Conservation (phyloP, 2,888 invertebrate genomes). For the Ypsolopha scabrella region DNA sequence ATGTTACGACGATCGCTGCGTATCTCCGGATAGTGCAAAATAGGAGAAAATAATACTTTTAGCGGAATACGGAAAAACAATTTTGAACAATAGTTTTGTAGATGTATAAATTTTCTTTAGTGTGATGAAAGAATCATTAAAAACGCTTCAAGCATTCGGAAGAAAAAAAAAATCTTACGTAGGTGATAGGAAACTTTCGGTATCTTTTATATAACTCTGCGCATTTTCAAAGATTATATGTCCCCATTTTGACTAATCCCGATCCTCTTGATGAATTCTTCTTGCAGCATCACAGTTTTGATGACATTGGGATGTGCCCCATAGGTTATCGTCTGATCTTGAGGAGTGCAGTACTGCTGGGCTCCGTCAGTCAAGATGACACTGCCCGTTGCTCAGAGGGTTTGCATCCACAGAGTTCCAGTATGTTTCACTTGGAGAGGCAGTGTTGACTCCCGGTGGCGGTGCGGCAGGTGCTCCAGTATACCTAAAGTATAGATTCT, state of each 20-base stretch:
- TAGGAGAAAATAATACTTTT: too few species aligned
- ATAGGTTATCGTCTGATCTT: constrained; percentile 46
- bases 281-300: constrained; percentile 67
- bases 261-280: constrained; percentile 65
- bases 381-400: constrained; percentile 51
- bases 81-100: too few species aligned
- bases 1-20: too few species aligned
- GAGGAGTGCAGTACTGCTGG: constrained; percentile 53
- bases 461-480: constrained; percentile 93
- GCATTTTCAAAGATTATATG: constrained; percentile 62
- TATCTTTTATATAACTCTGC: too few species aligned
- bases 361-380: constrained; percentile 52
- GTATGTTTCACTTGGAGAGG: constrained; percentile 94
- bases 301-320: constrained; percentile 59
- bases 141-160: too few species aligned
- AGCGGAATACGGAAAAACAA: too few species aligned
- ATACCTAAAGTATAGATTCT: constrained; percentile 98
- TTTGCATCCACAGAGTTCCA: constrained; percentile 88
- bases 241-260: constrained; percentile 68
- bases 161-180: too few species aligned
- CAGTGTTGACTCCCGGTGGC: constrained; percentile 90
- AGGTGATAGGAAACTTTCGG: too few species aligned
- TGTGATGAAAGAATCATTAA: too few species aligned
- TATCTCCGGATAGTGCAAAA: too few species aligned
- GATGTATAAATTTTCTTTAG: too few species aligned